Percentiles rank a stretch among this genome's conserved stretches.
phyloP scores from a whole-genome alignment of 2,797 vertebrate genomes.

The Gymnoscopelus microlampas region DNA sequence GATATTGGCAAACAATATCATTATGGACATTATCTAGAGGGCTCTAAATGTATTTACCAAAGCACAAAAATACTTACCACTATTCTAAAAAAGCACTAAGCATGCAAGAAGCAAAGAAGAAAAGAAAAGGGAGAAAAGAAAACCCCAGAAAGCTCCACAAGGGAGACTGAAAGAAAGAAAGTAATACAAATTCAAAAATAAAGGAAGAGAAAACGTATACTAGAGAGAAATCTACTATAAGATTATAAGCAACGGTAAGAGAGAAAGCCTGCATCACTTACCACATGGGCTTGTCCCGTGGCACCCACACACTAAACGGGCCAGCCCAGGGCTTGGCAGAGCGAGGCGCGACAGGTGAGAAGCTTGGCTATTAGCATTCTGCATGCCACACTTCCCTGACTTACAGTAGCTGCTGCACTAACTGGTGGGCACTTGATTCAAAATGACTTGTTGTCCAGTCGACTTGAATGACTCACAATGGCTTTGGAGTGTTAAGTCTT shows the following conservation, averaged over 20 bases:
- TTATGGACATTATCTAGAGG: neutral
- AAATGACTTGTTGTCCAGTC: neutral
- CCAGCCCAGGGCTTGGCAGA: constrained; percentile 87
- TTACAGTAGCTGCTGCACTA: constrained; percentile 44
- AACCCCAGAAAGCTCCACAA: constrained; percentile 11
- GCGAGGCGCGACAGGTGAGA: constrained; percentile 92
- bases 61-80: constrained; percentile 43
- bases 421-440: constrained; percentile 7
- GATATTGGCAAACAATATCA: constrained; percentile 1
- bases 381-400: constrained; percentile 86
- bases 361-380: constrained; percentile 95
- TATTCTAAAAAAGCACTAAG: constrained; percentile 61
- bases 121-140: constrained; percentile 34
- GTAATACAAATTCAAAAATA: constrained; percentile 53
- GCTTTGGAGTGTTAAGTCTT: neutral
- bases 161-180: constrained; percentile 17
- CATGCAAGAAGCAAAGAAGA: constrained; percentile 71
- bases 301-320: constrained; percentile 85
- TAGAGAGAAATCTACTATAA: constrained; percentile 31
- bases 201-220: constrained; percentile 23
- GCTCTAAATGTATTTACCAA: constrained; percentile 1
- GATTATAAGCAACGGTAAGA: constrained; percentile 71
- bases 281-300: constrained; percentile 83
- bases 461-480: constrained; percentile 4
- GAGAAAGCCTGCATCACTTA: constrained; percentile 91